Evolutionary conservation across 53 echinoderm and acorn worm species (phyloP).

Genomic region (Echinometra lucunter): DNA sequence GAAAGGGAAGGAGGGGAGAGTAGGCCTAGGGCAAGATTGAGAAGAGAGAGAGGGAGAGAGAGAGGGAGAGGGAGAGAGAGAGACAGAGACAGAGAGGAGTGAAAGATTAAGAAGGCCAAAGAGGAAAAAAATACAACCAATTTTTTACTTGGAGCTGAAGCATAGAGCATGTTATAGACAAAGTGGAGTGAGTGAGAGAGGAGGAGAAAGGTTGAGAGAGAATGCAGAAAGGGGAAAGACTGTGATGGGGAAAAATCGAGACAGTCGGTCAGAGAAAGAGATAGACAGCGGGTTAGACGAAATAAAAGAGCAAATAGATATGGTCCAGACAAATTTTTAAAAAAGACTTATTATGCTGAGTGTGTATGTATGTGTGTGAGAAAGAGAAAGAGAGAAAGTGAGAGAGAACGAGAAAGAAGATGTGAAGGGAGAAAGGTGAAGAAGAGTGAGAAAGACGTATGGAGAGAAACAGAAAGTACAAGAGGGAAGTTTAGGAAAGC

Average conservation of each 20-base stretch:
- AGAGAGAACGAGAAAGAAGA: background rate
- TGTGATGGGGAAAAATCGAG: background rate
- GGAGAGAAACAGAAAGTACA: background rate
- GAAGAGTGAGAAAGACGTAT: background rate
- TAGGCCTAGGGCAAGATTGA: too few species aligned
- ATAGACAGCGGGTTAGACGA: too few species aligned
- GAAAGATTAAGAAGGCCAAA: background rate
- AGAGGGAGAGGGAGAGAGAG: background rate
- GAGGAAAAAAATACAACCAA: background rate
- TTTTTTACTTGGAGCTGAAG: too few species aligned
- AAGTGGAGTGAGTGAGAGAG: background rate
- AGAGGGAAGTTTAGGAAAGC: background rate
- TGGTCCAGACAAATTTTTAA: too few species aligned
- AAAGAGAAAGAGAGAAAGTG: background rate
- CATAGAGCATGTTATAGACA: too few species aligned
- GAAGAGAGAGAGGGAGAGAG: too few species aligned
- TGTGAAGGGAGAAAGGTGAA: background rate
- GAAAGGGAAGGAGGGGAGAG: too few species aligned
- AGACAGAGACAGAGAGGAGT: background rate
- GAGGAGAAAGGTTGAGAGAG: background rate
- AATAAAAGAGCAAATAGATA: too few species aligned
- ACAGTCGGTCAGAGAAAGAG: too few species aligned
- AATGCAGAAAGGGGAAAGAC: background rate
- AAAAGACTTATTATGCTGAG: too few species aligned
- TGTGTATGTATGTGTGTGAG: too few species aligned